These are phyloP conservation scores for Nothobranchius furzeri DNA, from an alignment of 2,113 vertebrate genomes.

Conservation along the genomic window DNA sequence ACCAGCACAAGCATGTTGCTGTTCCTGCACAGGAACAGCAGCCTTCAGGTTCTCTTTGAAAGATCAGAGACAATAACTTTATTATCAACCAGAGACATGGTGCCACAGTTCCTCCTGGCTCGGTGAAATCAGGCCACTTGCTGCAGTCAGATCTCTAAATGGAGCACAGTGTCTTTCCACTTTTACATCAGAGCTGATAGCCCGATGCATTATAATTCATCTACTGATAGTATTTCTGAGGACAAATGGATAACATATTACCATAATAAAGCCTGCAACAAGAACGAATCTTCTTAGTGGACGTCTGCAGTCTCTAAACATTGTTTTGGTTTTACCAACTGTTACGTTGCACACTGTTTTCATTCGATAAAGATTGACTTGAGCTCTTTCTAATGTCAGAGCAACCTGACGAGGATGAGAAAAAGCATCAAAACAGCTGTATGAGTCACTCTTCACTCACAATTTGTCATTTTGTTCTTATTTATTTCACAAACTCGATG, in stretches of 20 bases:
- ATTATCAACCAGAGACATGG: slow-evolving; percentile 13
- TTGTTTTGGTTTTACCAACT: background rate
- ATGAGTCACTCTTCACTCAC: background rate
- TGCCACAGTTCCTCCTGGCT: slow-evolving; percentile 17
- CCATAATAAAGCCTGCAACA: slow-evolving; percentile 23
- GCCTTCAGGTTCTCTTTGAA: slow-evolving; percentile 13
- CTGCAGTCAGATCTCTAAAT: slow-evolving; percentile 3
- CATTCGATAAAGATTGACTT: background rate
- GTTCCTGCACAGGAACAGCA: background rate
- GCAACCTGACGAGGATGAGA: background rate
- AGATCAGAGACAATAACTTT: slow-evolving; percentile 37
- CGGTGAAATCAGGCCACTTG: background rate
- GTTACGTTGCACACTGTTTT: background rate
- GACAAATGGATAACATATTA: slow-evolving; percentile 49
- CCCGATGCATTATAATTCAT: slow-evolving; percentile 16
- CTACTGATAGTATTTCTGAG: slow-evolving; percentile 18
- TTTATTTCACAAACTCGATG: background rate
- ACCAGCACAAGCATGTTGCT: background rate
- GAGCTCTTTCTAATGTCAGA: background rate
- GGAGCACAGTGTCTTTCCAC: slow-evolving; percentile 19
- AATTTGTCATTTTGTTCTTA: too few relatives aligned
- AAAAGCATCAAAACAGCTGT: background rate
- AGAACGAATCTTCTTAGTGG: slow-evolving; percentile 5
- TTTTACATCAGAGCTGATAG: slow-evolving; percentile 9
- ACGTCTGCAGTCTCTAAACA: background rate